Conservation (phyloP, 1,140 invertebrate genomes). For the Anastrepha ludens region DNA sequence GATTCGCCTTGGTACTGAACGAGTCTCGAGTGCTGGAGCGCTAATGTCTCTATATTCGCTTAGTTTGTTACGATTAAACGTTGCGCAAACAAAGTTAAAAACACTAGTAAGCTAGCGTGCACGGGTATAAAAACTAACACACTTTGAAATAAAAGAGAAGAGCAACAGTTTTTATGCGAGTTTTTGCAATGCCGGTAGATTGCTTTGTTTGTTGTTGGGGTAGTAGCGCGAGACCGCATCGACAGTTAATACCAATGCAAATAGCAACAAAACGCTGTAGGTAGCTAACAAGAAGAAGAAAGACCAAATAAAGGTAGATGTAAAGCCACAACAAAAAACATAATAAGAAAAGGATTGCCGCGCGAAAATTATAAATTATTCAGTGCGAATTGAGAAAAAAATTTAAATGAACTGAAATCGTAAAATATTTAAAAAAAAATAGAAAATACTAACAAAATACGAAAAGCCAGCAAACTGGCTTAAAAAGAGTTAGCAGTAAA, state of each 20-base stretch:
- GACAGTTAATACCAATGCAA: not conserved
- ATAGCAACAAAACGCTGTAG: not conserved
- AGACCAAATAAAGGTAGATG: conserved; percentile 13
- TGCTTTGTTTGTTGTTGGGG: not conserved
- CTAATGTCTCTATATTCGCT: too few species aligned
- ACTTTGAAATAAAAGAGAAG: not conserved
- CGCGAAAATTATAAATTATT: conserved; percentile 15
- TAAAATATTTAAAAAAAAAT: not conserved
- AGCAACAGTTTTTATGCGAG: too few species aligned
- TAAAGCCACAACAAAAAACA: not conserved
- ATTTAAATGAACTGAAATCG: not conserved
- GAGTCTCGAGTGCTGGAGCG: too few species aligned
- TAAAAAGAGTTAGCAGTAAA: too few species aligned
- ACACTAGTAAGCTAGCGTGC: too few species aligned
- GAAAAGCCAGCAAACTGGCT: not conserved
- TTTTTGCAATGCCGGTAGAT: too few species aligned
- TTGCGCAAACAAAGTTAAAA: too few species aligned
- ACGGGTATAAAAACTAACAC: not conserved
- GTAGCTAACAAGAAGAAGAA: not conserved
- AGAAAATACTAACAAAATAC: not conserved
- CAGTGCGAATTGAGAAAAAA: not conserved
- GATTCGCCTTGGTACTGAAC: too few species aligned
- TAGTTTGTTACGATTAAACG: too few species aligned
- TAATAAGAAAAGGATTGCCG: not conserved
- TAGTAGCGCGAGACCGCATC: not conserved